phyloP scores from a whole-genome alignment of 1,140 invertebrate genomes.

The Sminthurinus signatus region DNA sequence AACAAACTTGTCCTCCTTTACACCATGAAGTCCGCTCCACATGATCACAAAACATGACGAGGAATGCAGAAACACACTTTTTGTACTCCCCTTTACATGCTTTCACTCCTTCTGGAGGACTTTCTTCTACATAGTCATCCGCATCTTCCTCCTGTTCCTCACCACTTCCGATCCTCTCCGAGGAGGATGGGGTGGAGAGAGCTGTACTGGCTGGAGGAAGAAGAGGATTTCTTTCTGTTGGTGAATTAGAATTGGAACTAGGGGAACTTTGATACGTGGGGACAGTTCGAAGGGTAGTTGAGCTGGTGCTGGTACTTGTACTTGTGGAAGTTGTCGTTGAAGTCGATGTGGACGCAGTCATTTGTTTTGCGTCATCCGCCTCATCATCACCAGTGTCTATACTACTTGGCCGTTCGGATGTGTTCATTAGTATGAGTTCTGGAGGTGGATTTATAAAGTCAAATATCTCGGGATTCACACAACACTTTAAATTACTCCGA shows the following conservation, averaged over 20 bases:
- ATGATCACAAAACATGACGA: conserved; percentile 2
- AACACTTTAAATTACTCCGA: conserved; percentile 65
- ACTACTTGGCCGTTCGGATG: conserved; percentile 43
- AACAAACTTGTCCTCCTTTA: too few relatives aligned
- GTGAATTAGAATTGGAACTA: too few relatives aligned
- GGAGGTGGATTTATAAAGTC: conserved; percentile 50
- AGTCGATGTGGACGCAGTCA: conserved; percentile 37
- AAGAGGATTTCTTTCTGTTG: too few relatives aligned
- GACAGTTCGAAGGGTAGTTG: too few relatives aligned
- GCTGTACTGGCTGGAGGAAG: too few relatives aligned
- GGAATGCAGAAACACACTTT: background rate
- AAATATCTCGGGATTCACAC: conserved; percentile 52
- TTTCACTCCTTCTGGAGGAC: background rate
- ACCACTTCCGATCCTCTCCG: too few relatives aligned
- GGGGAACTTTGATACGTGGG: too few relatives aligned
- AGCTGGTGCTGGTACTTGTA: background rate
- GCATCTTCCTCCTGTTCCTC: background rate
- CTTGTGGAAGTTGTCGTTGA: conserved; percentile 44
- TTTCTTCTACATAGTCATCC: conserved; percentile 1
- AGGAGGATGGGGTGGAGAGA: too few relatives aligned
- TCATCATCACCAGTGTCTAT: conserved; percentile 45
- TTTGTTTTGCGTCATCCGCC: conserved; percentile 41
- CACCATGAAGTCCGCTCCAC: background rate
- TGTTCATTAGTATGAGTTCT: conserved; percentile 60
- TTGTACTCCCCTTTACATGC: background rate